A percentile compares a stretch with the other conserved stretches of the same genome.
These are phyloP conservation scores for Brenthis ino DNA, from an alignment of 2,888 invertebrate species.

Conservation along the genomic window DNA sequence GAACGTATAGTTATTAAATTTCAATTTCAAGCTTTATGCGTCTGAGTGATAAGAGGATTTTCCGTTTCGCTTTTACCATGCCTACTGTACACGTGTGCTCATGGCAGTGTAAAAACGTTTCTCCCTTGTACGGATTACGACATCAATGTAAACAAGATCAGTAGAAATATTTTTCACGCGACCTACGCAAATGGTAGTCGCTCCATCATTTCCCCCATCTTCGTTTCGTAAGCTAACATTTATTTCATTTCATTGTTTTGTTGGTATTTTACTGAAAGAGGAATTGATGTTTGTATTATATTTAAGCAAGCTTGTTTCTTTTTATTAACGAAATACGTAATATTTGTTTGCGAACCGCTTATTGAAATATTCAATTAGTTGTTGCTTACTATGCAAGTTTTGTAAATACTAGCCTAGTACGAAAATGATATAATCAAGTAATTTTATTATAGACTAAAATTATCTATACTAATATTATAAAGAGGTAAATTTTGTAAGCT, in stretches of 20 bases:
- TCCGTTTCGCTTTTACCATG: slow-evolving; percentile 36
- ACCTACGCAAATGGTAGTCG: slow-evolving; percentile 47
- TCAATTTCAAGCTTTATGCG: slow-evolving; percentile 70
- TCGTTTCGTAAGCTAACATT: slow-evolving; percentile 66
- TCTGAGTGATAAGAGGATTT: slow-evolving; percentile 67
- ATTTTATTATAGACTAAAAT: too few relatives aligned
- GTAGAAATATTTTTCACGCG: slow-evolving; percentile 67
- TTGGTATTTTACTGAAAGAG: slow-evolving; percentile 44
- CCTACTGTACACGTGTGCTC: slow-evolving; percentile 53
- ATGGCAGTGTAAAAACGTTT: slow-evolving; percentile 57
- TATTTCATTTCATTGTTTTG: slow-evolving; percentile 71
- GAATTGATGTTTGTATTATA: slow-evolving; percentile 42
- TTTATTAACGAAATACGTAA: slow-evolving; percentile 33
- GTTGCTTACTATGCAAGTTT: background rate
- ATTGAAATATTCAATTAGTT: slow-evolving; percentile 31
- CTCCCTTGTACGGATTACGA: slow-evolving; percentile 57
- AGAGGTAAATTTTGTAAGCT: too few relatives aligned
- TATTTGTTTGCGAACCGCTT: slow-evolving; percentile 36
- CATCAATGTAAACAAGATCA: slow-evolving; percentile 75
- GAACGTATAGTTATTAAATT: slow-evolving; percentile 46
- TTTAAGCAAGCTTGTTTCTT: slow-evolving; percentile 36
- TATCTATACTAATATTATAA: too few relatives aligned
- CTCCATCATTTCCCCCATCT: slow-evolving; percentile 48
- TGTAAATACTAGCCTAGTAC: background rate
- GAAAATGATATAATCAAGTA: background rate